Evolutionary conservation across 2,888 invertebrate species (phyloP).

Genomic region (Drosophila neotestacea): DNA sequence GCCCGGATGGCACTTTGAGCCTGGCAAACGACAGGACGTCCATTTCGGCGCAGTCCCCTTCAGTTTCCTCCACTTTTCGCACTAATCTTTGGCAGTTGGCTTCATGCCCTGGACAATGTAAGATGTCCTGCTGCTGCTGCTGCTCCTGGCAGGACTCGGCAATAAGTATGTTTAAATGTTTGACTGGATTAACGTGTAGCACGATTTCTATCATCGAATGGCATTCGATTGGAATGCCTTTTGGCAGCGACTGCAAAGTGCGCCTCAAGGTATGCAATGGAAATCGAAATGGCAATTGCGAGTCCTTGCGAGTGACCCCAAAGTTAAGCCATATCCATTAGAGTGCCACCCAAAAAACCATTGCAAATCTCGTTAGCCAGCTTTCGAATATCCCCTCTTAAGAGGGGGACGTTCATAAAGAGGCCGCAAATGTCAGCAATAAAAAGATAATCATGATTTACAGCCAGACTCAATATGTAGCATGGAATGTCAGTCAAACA

Average conservation of each 20-base stretch:
- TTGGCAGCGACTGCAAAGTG: constrained; percentile 37
- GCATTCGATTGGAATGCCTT: constrained; percentile 76
- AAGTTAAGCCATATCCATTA: constrained; percentile 56
- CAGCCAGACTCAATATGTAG: constrained; percentile 58
- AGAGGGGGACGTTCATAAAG: constrained; percentile 52
- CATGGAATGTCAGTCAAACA: constrained; percentile 61
- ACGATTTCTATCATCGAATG: constrained; percentile 80
- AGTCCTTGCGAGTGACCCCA: constrained; percentile 10
- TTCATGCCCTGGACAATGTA: constrained; percentile 1
- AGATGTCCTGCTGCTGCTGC: constrained; percentile 50
- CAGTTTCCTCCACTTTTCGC: not conserved
- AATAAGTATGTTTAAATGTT: constrained; percentile 54
- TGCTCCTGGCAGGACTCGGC: constrained; percentile 9
- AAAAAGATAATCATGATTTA: constrained; percentile 72
- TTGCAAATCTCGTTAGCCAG: constrained; percentile 71
- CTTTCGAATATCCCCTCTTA: constrained; percentile 21
- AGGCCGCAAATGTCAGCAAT: constrained; percentile 63
- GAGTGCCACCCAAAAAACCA: constrained; percentile 52
- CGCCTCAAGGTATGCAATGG: constrained; percentile 57
- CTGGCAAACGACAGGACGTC: constrained; percentile 61
- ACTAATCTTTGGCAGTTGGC: constrained; percentile 47
- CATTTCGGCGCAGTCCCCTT: constrained; percentile 30
- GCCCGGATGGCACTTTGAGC: constrained; percentile 63
- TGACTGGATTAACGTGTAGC: constrained; percentile 75
- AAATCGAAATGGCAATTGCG: constrained; percentile 21